Conservation (phyloP, 2,113 vertebrate species). For the Abramis brama region DNA sequence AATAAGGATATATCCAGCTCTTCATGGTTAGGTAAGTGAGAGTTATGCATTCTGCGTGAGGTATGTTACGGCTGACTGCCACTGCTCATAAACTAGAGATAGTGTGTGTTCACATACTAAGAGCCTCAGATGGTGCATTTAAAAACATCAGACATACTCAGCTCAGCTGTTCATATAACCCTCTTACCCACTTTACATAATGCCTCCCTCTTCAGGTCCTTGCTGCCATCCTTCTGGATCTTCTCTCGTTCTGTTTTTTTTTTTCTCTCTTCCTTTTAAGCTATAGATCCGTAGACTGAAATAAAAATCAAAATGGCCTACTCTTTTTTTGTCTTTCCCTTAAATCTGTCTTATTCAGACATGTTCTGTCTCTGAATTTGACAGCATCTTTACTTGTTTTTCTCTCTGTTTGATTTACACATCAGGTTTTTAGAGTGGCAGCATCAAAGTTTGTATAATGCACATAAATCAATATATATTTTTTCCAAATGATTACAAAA, state of each 20-base stretch:
- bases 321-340: neutral
- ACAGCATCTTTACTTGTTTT: too few relatives aligned
- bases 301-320: neutral
- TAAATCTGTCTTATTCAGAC: neutral
- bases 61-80: neutral
- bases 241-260: constrained; percentile 54
- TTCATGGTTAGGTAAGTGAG: neutral
- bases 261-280: constrained; percentile 21
- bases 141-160: constrained; percentile 41
- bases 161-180: constrained; percentile 57
- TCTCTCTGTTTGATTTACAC: too few relatives aligned
- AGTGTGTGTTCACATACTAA: neutral
- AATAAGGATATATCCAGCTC: neutral
- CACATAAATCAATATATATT: neutral
- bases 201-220: constrained; percentile 38
- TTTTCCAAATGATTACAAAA: too few relatives aligned
- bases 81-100: neutral
- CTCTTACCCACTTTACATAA: constrained; percentile 47
- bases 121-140: constrained; percentile 38
- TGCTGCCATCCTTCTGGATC: neutral
- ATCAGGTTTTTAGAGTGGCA: neutral
- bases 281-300: neutral
- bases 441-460: neutral
- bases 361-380: neutral
- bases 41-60: neutral